These are phyloP conservation scores for Cryptocheilus praepositus DNA, from an alignment of 2,888 invertebrate genomes.

Conservation along the genomic window DNA sequence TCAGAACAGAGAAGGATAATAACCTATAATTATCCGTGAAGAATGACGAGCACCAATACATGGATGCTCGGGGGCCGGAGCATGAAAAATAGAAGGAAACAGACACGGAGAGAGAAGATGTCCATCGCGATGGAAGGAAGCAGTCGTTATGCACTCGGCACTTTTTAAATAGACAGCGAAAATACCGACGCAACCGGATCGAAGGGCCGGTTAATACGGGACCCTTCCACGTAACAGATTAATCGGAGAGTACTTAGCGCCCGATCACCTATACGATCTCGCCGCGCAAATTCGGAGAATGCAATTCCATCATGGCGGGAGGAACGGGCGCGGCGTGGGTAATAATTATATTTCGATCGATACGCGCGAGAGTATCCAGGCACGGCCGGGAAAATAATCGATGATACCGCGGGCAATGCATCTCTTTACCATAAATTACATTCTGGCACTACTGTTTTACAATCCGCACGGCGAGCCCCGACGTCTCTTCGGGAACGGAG, in stretches of 20 bases:
- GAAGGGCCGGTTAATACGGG: slow-evolving; percentile 18
- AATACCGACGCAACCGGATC: slow-evolving; percentile 20
- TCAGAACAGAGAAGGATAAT: slow-evolving; percentile 42
- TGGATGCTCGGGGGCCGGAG: too few species aligned
- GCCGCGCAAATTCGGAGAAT: too few species aligned
- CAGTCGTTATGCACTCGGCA: slow-evolving; percentile 11
- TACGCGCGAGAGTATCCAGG: too few species aligned
- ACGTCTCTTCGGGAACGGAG: too few species aligned
- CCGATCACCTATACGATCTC: slow-evolving; percentile 17
- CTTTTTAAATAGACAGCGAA: slow-evolving; percentile 34
- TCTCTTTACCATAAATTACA: slow-evolving; percentile 1
- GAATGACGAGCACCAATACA: not conserved
- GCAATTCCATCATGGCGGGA: not conserved
- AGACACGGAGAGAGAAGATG: not conserved
- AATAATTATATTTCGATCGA: too few species aligned
- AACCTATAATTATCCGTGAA: slow-evolving; percentile 53
- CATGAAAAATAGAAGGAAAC: not conserved
- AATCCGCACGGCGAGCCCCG: not conserved
- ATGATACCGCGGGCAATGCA: not conserved
- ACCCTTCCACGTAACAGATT: slow-evolving; percentile 11
- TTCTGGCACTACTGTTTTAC: slow-evolving; percentile 5
- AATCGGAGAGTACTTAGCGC: slow-evolving; percentile 16
- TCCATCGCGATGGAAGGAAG: slow-evolving; percentile 5
- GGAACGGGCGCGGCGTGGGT: not conserved
- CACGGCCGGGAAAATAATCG: too few species aligned